These are phyloP conservation scores for Sturmia bella DNA, from an alignment of 2,888 invertebrate genomes.

Conservation along the genomic window DNA sequence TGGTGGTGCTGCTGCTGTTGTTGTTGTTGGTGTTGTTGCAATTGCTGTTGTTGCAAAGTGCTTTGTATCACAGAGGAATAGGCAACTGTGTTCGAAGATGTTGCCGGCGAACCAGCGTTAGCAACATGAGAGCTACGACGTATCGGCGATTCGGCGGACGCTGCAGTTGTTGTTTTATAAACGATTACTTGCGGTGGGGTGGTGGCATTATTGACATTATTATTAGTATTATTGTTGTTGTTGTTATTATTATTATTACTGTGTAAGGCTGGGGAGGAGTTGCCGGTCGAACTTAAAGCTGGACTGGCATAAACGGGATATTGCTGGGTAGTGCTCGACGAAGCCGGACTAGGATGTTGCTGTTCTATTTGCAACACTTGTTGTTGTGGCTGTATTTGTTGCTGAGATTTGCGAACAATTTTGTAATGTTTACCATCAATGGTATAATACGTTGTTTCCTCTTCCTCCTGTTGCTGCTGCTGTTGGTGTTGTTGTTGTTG, in stretches of 20 bases:
- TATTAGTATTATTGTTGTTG: conserved; percentile 67
- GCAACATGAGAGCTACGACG: conserved; percentile 74
- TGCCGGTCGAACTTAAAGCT: conserved; percentile 79
- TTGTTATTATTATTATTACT: conserved; percentile 55
- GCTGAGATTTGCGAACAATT: conserved; percentile 75
- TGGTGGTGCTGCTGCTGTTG: conserved; percentile 69
- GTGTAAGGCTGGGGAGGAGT: conserved; percentile 76
- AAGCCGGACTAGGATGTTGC: conserved; percentile 74
- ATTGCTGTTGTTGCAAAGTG: conserved; percentile 78
- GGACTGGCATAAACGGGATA: conserved; percentile 94
- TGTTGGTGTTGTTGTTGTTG: conserved; percentile 75
- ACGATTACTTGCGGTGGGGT: conserved; percentile 79
- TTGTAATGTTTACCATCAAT: conserved; percentile 78
- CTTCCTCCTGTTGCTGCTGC: conserved; percentile 74
- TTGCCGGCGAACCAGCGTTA: conserved; percentile 78
- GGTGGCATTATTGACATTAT: conserved; percentile 54
- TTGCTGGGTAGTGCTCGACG: conserved; percentile 70
- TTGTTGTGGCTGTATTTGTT: conserved; percentile 71
- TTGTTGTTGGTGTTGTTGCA: conserved; percentile 71
- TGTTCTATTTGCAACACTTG: conserved; percentile 72
- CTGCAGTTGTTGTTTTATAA: conserved; percentile 77
- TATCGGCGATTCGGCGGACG: conserved; percentile 74
- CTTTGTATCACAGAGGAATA: conserved; percentile 91
- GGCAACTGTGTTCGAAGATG: conserved; percentile 84
- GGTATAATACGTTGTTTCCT: conserved; percentile 76